These are phyloP conservation scores for Willowsia nigromaculata DNA, from an alignment of 2,888 invertebrate species.

Conservation along the genomic window DNA sequence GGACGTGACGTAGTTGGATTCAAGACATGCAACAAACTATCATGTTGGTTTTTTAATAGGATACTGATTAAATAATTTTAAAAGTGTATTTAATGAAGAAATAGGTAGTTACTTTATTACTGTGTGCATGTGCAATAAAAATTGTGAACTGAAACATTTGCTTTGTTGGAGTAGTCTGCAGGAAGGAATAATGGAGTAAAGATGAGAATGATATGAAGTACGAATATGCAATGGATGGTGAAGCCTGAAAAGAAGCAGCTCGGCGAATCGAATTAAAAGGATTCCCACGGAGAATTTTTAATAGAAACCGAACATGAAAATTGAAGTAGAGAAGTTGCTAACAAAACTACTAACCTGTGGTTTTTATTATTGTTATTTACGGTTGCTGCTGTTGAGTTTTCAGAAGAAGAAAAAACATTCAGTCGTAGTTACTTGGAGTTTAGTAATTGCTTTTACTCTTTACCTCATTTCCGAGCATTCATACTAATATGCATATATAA, in stretches of 20 bases:
- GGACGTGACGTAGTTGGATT: not conserved
- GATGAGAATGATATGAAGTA: not conserved
- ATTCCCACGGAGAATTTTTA: slow-evolving; percentile 64
- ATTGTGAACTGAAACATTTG: not conserved
- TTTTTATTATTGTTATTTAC: slow-evolving; percentile 12
- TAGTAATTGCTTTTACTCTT: slow-evolving; percentile 48
- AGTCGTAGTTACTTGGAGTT: not conserved
- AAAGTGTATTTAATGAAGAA: too few relatives aligned
- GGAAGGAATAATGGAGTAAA: slow-evolving; percentile 3
- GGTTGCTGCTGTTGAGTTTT: not conserved
- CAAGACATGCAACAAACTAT: not conserved
- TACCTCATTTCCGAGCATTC: slow-evolving; percentile 48
- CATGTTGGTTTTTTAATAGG: not conserved
- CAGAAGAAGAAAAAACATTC: not conserved
- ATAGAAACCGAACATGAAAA: slow-evolving; percentile 56
- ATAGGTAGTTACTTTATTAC: too few relatives aligned
- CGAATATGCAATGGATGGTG: not conserved
- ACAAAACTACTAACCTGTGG: slow-evolving; percentile 40
- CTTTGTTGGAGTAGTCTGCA: not conserved
- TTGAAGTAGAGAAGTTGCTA: slow-evolving; percentile 20
- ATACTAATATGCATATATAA: not conserved
- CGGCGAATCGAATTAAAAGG: slow-evolving; percentile 49
- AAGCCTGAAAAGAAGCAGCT: not conserved
- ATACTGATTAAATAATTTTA: too few relatives aligned
- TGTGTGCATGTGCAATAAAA: not conserved